Conservation (phyloP, 2,888 invertebrate species). For the Portevinia maculata region DNA sequence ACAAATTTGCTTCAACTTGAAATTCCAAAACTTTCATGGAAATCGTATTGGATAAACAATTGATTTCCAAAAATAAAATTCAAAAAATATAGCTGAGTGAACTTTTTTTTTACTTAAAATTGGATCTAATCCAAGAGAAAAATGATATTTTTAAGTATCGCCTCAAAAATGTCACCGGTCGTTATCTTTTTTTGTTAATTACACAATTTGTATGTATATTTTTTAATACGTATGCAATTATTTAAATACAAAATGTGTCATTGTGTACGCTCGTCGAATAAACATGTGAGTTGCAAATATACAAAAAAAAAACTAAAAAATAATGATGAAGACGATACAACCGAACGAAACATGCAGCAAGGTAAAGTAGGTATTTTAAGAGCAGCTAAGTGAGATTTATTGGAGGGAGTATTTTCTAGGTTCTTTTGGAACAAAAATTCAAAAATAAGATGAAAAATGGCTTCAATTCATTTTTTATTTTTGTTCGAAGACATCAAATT, state of each 20-base stretch:
- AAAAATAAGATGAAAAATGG: not conserved
- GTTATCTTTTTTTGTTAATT: not conserved
- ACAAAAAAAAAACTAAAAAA: not conserved
- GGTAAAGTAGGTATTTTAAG: too few relatives aligned
- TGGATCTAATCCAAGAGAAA: not conserved
- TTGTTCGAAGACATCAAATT: slow-evolving; percentile 13
- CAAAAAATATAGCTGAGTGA: not conserved
- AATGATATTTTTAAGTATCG: slow-evolving; percentile 1
- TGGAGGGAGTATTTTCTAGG: too few relatives aligned
- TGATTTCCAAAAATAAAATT: not conserved
- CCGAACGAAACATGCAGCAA: not conserved
- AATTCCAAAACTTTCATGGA: too few relatives aligned
- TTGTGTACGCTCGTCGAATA: not conserved
- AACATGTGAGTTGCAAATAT: slow-evolving; percentile 1
- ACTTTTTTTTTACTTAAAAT: not conserved
- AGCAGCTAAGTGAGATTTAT: too few relatives aligned
- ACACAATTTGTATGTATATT: not conserved
- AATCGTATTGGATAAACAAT: not conserved
- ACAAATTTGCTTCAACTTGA: too few relatives aligned
- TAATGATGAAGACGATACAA: not conserved
- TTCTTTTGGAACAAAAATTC: not conserved
- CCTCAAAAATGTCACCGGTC: slow-evolving; percentile 13
- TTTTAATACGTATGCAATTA: slow-evolving; percentile 14
- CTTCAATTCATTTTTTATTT: slow-evolving; percentile 33
- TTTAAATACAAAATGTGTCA: not conserved